These are phyloP conservation scores for Fulica atra DNA, from an alignment of 2,113 vertebrate species.

Conservation along the genomic window DNA sequence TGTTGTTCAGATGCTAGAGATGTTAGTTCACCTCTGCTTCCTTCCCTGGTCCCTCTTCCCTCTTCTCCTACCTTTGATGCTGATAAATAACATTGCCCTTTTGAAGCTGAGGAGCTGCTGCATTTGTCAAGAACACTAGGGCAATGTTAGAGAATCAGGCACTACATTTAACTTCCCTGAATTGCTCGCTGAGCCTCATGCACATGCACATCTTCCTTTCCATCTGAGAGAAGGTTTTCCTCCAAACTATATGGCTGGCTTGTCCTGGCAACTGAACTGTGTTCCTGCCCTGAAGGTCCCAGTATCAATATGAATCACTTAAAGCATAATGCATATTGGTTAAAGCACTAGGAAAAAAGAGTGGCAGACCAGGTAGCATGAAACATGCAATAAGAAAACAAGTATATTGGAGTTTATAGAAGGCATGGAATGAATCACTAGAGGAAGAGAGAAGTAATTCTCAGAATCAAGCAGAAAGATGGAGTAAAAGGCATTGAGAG, in stretches of 20 bases:
- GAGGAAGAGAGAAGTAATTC: neutral
- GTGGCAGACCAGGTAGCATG: neutral
- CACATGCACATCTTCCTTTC: neutral
- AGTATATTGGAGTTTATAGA: neutral
- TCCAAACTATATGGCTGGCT: neutral
- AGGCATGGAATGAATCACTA: neutral
- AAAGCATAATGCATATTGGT: neutral
- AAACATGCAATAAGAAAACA: neutral
- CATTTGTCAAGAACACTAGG: neutral
- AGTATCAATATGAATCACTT: neutral
- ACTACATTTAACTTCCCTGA: neutral
- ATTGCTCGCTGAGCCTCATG: neutral
- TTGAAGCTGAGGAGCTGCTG: neutral
- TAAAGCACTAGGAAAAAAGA: neutral
- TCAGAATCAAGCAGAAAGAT: neutral
- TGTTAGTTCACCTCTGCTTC: neutral
- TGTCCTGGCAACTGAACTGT: neutral
- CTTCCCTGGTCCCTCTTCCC: neutral
- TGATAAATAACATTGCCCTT: conserved; percentile 17
- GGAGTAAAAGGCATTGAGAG: neutral
- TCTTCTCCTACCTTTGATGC: neutral
- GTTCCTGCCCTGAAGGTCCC: neutral
- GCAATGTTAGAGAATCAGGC: neutral
- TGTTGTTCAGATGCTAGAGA: neutral
- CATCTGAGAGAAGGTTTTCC: neutral